phyloP scores from a whole-genome alignment of 2,797 vertebrate genomes.

The Mareca penelope region DNA sequence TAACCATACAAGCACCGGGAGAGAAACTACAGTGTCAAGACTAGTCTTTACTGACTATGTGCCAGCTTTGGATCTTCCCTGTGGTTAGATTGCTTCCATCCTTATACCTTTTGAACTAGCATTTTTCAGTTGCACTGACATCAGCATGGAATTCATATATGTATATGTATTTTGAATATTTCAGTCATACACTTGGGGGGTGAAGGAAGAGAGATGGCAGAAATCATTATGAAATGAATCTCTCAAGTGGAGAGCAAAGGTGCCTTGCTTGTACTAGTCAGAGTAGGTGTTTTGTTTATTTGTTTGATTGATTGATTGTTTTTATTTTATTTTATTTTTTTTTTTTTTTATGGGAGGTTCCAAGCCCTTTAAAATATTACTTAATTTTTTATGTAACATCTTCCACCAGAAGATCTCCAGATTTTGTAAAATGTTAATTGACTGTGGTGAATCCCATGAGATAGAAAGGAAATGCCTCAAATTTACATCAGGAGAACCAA shows the following conservation, averaged over 20 bases:
- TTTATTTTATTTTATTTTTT: neutral
- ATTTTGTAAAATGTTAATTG: neutral
- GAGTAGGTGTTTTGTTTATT: neutral
- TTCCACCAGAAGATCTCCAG: neutral
- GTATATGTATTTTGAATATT: rapidly evolving
- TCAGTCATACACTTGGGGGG: neutral
- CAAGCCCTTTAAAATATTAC: neutral
- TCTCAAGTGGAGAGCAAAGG: neutral
- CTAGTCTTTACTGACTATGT: neutral
- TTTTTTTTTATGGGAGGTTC: neutral
- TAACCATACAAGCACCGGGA: neutral
- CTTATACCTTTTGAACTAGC: neutral
- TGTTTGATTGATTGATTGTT: too few relatives aligned
- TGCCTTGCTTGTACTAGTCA: rapidly evolving
- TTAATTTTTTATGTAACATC: neutral
- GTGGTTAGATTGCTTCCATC: neutral
- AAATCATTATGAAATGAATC: neutral
- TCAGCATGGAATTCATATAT: neutral
- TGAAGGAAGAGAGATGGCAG: neutral
- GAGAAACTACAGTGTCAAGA: neutral
- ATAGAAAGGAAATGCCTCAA: neutral
- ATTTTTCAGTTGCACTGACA: neutral
- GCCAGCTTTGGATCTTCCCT: neutral
- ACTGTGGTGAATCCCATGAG: neutral
- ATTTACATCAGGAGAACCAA: neutral